Base-by-base conservation (phyloP, 2,888 invertebrate species). In the Eupithecia exiguata region DNA sequence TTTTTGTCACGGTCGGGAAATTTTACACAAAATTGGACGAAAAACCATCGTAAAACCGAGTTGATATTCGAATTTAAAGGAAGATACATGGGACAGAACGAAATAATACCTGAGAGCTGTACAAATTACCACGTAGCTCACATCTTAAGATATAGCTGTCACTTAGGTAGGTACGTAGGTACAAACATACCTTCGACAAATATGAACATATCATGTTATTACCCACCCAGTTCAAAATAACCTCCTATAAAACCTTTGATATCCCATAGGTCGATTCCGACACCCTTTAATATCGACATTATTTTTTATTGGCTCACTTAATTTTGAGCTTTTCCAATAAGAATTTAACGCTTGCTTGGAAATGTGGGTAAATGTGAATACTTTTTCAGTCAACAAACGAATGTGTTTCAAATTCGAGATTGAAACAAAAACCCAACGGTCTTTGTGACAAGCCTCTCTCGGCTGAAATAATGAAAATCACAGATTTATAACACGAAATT, bases 291-390 rank as follows among this genome's bases (percentile, higher is more conserved):
- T 88, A 87, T 85, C 81, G 85, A 83, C 86, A 84, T 89, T 87
- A 87, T 85, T 88, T 90, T 91, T 91, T 90, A 90, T 89, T 86
- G 84, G 79, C 79, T 78, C 82, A 77, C 83, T 86, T 86, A 86
- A 86, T 86, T 85, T 72, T 75, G 76, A 76, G 77, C 75, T 79
- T 79, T 77, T 83, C 80, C 82, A 80, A 85, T 87, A 83, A 82
- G 79, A 79, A 58, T 76, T 25, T 61, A 40, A 40, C 40, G 61
- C 40, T 40, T 61, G 25, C 38, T 69, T 69, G 36, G 30, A 35
- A 62, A 62, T 62, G 62, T 62, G 35, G 62, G 62, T 62, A 35
- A 62, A 35, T 62, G 35, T 69, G 10, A 53, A 9, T 10, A 53
- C 25, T 1, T 5, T 58, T 58, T 58, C 58, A 12, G 30, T 62